Base-by-base conservation (phyloP, 64 coral and sea anemone genomes). In the Montipora foliosa region DNA sequence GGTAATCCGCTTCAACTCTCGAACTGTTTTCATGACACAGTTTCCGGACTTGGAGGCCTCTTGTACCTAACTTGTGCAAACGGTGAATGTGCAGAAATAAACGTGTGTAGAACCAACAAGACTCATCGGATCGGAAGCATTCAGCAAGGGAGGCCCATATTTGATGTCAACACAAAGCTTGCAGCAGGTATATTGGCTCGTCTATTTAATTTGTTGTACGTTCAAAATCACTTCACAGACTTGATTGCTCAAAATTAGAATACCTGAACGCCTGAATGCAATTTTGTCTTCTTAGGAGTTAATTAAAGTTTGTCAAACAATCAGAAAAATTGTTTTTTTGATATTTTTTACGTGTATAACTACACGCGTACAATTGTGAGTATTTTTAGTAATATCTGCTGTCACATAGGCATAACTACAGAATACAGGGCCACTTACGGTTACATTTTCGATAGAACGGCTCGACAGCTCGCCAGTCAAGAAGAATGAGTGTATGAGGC, bases 121-220 rank as follows among this genome's bases (percentile, higher is more conserved):
- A 69, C 60, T 7, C 89, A 91, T 73, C 64, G 49, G 44, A 62
- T 7, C 2, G 45, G 21, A 4, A 64, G 61, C 59, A 57, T 3
- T 9, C 16, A 13, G n/a, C 19, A 19, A 49, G 55, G 88, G 64
- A 45, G 75, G 46, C 21, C 15, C 17, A 79, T 79, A 51, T 79
- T 80, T 12, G 52, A 89, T 49, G 21, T 77, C 49, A 89, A 89
- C 87, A 89, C 87, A 9, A 89, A 89, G 59, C 87, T 89, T 11
- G 2, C 87, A 24, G 87, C 87, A 77, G 87, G 87, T 89, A 45
- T 45, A 10, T 76, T 67, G 9, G 10, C 53, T 57, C 60, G 22
- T 66, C 0, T 37, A 37, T 37, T 37, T 37, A 37, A 37, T 37
- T 37, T 37, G 29, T 37, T 37, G 29, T 37, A 37, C 29, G 29